Evolutionary conservation across 2,888 invertebrate genomes (phyloP).

Genomic region (Eudemis profundana): DNA sequence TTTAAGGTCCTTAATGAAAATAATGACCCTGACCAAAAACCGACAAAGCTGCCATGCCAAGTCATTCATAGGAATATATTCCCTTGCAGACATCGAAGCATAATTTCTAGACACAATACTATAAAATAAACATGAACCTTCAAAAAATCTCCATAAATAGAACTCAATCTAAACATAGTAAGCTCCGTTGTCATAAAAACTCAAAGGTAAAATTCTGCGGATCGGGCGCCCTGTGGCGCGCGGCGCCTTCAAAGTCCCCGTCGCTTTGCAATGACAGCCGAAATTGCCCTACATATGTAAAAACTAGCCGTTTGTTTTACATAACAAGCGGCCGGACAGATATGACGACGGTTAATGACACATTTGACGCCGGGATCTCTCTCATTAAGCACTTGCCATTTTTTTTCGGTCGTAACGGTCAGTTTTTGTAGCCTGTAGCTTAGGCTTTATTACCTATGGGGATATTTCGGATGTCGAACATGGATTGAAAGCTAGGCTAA

Average conservation of each 20-base stretch:
- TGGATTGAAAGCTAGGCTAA: background rate
- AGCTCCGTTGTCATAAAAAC: conserved; percentile 58
- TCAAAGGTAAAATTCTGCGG: conserved; percentile 76
- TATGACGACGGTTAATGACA: conserved; percentile 64
- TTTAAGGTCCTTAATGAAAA: too few relatives aligned
- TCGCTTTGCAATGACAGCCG: conserved; percentile 75
- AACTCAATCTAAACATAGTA: conserved; percentile 35
- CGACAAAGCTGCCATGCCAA: background rate
- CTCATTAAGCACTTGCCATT: conserved; percentile 55
- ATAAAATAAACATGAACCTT: conserved; percentile 25
- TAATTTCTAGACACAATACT: conserved; percentile 18
- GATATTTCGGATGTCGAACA: background rate
- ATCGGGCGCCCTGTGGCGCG: conserved; percentile 75
- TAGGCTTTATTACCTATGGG: conserved; percentile 47
- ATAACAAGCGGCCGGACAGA: conserved; percentile 70
- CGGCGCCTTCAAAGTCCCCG: conserved; percentile 68
- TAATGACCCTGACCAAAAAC: background rate
- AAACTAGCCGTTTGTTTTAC: conserved; percentile 77
- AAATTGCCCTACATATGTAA: conserved; percentile 75
- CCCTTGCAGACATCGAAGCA: background rate
- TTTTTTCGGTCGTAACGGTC: conserved; percentile 50
- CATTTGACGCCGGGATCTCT: conserved; percentile 67
- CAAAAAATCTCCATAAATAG: conserved; percentile 21
- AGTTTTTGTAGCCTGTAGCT: conserved; percentile 45
- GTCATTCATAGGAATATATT: too few relatives aligned